A percentile compares a stretch with the other conserved stretches of the same genome.
These are phyloP conservation scores for Drosophila flavopinicola DNA, from an alignment of 2,888 invertebrate species.

Conservation along the genomic window DNA sequence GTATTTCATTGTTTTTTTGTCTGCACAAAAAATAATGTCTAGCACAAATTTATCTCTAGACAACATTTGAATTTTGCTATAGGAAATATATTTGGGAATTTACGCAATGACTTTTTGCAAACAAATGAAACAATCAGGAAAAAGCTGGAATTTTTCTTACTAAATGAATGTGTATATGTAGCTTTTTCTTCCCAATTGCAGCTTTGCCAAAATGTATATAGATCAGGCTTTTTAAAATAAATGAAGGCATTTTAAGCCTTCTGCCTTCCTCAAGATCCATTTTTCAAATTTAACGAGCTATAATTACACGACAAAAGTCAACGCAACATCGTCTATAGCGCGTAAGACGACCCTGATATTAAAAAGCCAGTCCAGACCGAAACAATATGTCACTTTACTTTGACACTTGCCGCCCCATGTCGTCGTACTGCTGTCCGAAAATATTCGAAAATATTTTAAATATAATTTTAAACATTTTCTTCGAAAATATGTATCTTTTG, in stretches of 20 bases:
- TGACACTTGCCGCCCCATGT: constrained; percentile 50
- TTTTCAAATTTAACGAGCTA: constrained; percentile 55
- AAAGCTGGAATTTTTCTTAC: constrained; percentile 1
- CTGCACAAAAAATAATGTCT: constrained; percentile 49
- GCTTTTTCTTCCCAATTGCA: background rate
- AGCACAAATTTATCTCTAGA: constrained; percentile 52
- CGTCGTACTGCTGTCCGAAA: constrained; percentile 40
- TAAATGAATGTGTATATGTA: constrained; percentile 3
- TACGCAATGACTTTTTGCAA: background rate
- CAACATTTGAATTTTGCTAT: constrained; percentile 25
- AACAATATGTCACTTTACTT: constrained; percentile 64
- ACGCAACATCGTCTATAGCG: constrained; percentile 14
- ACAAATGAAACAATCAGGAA: background rate
- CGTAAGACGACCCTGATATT: constrained; percentile 67
- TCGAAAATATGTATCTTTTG: constrained; percentile 44
- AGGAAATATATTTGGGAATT: constrained; percentile 1
- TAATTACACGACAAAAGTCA: constrained; percentile 39
- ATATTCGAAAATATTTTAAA: constrained; percentile 24
- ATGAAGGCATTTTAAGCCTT: constrained; percentile 21
- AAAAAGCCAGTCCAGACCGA: constrained; percentile 41
- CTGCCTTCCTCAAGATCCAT: constrained; percentile 14
- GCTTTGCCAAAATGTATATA: background rate
- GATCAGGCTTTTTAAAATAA: constrained; percentile 1
- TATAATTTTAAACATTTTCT: constrained; percentile 47
- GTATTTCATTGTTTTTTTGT: constrained; percentile 25